Base-by-base conservation (phyloP, 2,113 vertebrate species). In the Nerophis ophidion region DNA sequence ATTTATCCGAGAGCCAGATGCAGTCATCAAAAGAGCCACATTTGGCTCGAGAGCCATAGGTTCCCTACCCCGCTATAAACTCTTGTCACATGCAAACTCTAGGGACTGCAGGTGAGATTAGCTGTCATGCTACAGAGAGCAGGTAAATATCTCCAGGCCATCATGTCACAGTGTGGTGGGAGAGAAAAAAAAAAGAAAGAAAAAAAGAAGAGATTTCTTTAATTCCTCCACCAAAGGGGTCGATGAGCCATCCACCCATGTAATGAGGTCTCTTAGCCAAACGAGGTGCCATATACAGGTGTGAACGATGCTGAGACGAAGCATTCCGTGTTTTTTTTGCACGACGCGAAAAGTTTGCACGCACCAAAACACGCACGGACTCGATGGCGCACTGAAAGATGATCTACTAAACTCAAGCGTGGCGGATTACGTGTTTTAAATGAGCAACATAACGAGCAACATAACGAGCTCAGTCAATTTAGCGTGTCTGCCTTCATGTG, bases 261-360 rank as follows among this genome's bases (percentile, higher is more conserved):
- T 88, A 88, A 86, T 86, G 84, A 87, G 86, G 76, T 87, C 84
- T 86, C 69, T 86, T 84, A 81, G 79, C 79, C 75, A 86, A 86
- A 87, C 73, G 82, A 86, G 82, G 79, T 81, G 74, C 72, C 61
- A 19, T 61, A 57, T 47, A 48, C 57, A 60, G 51, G 54, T 65
- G 36, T 26, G 47, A 61, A 60, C 8, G 51, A 54, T 50, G 48
- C 48, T 66, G 71, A 68, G 54, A 56, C 54, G 19, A 56, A 16
- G 53, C 53, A 16, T 56, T 56, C 1, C 6, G 4, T 17, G 26
- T 2, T 26, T 26, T 26, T 26, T 26, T 26, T 26, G 26, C 26
- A 26, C 26, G 26, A 3, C 26, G 26, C 26, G 26, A 26, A 26
- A 26, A 26, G 26, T 26, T 26, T 26, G 26, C 26, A 26, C 26